Evolutionary conservation across 2,888 invertebrate genomes (phyloP).

Genomic region (Argyresthia goedartella): DNA sequence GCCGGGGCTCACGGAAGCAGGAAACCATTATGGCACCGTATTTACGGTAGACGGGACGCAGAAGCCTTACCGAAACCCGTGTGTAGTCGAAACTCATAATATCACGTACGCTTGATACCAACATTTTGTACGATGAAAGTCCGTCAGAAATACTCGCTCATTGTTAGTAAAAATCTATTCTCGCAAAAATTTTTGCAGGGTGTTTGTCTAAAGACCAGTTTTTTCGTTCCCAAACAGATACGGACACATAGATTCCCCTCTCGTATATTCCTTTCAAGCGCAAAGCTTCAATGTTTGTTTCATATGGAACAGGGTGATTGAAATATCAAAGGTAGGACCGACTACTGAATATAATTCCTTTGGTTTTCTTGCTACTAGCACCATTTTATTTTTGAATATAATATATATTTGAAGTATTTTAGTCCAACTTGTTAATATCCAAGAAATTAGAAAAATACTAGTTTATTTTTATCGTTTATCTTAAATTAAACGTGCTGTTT

Average conservation of each 20-base stretch:
- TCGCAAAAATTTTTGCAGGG: background rate
- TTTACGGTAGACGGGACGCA: slow-evolving; percentile 20
- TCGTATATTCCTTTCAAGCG: too few species aligned
- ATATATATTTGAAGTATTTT: background rate
- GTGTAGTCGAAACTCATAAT: background rate
- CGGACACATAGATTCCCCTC: too few species aligned
- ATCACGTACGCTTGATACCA: background rate
- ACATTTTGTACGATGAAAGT: background rate
- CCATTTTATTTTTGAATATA: too few species aligned
- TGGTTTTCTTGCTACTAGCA: too few species aligned
- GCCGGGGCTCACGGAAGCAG: slow-evolving; percentile 45
- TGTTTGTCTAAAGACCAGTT: background rate
- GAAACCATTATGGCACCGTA: slow-evolving; percentile 59
- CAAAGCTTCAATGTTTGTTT: background rate
- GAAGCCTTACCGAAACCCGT: slow-evolving; percentile 1
- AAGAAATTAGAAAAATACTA: too few species aligned
- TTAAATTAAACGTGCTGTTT: too few species aligned
- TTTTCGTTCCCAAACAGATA: background rate
- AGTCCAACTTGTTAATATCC: background rate
- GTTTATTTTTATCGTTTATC: too few species aligned
- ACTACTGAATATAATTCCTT: background rate
- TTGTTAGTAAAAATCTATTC: background rate
- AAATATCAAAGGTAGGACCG: background rate
- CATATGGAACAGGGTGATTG: background rate
- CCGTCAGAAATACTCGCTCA: background rate